Base-by-base conservation (phyloP, 2,113 vertebrate genomes). In the Ibidorhyncha struthersii region DNA sequence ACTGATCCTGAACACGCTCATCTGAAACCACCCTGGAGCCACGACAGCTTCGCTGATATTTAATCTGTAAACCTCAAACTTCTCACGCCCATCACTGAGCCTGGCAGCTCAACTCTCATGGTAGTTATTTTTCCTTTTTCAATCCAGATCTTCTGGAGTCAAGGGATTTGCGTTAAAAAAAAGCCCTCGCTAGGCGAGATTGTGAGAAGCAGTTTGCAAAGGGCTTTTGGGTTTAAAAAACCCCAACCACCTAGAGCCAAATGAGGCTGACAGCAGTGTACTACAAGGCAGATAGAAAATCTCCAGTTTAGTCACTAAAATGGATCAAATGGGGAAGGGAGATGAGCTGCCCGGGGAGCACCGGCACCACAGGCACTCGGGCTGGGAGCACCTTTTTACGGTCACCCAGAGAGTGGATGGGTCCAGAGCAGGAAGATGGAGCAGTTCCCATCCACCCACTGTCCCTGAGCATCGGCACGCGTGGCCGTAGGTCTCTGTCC, bases 381-480 rank as follows among this genome's bases (percentile, higher is more conserved):
- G 49, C 49, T 50, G 55, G 26, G 45, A 82, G 53, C 40, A 9
- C 6, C 9, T 40, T 21, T 53, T 7, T 52, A 9, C 14, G 20
- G 32, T n/a, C 34, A 38, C 49, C 43, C 40, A 16, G 23, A 8
- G 30, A 3, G 12, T 2, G 30, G 40, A 40, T 40, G 40, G 40
- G 40, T 40, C 40, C 40, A 40, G 40, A 41, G 49, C 19, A 27
- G 79, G 69, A 38, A 10, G 26, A 22, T 1, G 15, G 45, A 47
- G 47, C 82, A 36, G 36, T 1, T 72, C 25, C 43, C 18, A 9
- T 9, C 30, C 49, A 15, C n/a, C 22, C 32, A 0, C 21, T 29
- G 45, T 41, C 45, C 77, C 77, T 1, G 0, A 29, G 41, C 55
- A 14, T 12, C 3, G 2, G 3, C 32, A 30, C 1, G 2, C 0